Evolutionary conservation across 2,797 vertebrate species (phyloP).

Genomic region (Tokudaia muenninki): DNA sequence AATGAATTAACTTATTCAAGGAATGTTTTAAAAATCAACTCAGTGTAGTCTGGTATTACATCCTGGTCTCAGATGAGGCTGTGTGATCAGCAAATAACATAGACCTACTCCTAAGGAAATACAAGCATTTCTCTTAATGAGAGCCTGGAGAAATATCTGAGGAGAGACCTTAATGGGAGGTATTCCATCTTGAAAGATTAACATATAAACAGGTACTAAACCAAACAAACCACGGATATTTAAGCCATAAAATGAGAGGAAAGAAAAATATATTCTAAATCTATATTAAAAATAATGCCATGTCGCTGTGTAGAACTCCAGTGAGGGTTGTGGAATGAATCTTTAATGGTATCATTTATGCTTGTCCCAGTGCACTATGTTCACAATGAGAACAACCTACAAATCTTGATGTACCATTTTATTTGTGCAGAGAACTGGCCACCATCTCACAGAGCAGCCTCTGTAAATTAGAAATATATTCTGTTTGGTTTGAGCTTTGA

Average conservation of each 20-base stretch:
- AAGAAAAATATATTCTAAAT: slow-evolving; percentile 77
- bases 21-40: neutral
- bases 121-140: slow-evolving; percentile 61
- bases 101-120: slow-evolving; percentile 49
- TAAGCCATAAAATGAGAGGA: slow-evolving; percentile 72
- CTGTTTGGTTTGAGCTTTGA: slow-evolving; percentile 75
- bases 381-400: slow-evolving; percentile 78
- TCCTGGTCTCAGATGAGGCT: slow-evolving; percentile 21
- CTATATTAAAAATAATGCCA: slow-evolving; percentile 78
- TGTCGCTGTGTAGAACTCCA: slow-evolving; percentile 63
- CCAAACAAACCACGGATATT: slow-evolving; percentile 77
- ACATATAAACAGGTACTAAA: slow-evolving; percentile 63
- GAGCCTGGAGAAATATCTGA: slow-evolving; percentile 57
- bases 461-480: slow-evolving; percentile 83
- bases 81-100: neutral
- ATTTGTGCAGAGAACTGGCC: slow-evolving; percentile 77
- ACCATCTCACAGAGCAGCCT: slow-evolving; percentile 76
- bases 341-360: slow-evolving; percentile 80
- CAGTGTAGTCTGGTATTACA: neutral
- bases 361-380: slow-evolving; percentile 66
- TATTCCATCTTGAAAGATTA: slow-evolving; percentile 69
- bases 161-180: slow-evolving; percentile 57
- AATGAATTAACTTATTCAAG: neutral
- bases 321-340: slow-evolving; percentile 75
- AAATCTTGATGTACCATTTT: slow-evolving; percentile 83